Percentiles rank a stretch among this genome's conserved stretches.
Conservation (phyloP, 1,140 invertebrate species). For the Steinernema khuongi region DNA sequence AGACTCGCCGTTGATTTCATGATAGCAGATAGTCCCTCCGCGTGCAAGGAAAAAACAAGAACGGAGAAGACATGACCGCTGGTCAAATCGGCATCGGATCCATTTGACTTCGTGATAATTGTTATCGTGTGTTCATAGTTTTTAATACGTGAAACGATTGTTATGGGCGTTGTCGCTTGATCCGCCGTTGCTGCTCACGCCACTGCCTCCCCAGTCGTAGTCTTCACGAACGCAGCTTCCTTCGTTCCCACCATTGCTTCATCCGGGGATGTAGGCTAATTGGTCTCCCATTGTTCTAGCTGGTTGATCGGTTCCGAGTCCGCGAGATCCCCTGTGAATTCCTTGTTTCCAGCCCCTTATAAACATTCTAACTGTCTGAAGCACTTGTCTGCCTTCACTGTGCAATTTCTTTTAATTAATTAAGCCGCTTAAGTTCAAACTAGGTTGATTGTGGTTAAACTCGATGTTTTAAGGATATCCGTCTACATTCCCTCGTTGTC, state of each 20-base stretch:
- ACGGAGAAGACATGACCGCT: constrained; percentile 59
- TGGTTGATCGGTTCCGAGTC: neutral
- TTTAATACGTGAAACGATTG: no score
- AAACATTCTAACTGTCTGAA: neutral
- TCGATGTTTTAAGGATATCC: no score
- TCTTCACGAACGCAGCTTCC: neutral
- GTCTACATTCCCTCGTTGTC: no score
- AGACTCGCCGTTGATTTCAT: constrained; percentile 95
- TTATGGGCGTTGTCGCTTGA: neutral
- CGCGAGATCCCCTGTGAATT: neutral
- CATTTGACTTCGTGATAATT: constrained; percentile 30
- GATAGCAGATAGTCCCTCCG: constrained; percentile 66
- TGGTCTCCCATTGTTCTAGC: neutral
- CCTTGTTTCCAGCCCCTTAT: neutral
- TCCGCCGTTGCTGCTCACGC: neutral
- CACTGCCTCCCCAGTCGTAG: neutral
- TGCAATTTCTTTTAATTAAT: no score
- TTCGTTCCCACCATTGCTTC: neutral
- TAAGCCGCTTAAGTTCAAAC: no score
- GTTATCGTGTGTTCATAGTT: no score
- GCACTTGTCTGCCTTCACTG: neutral
- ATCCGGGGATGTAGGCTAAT: neutral
- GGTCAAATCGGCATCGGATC: constrained; percentile 90
- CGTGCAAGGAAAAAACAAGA: neutral
- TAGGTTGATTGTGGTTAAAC: no score